phyloP scores from a whole-genome alignment of 2,797 vertebrate genomes.

The Discoglossus pictus region DNA sequence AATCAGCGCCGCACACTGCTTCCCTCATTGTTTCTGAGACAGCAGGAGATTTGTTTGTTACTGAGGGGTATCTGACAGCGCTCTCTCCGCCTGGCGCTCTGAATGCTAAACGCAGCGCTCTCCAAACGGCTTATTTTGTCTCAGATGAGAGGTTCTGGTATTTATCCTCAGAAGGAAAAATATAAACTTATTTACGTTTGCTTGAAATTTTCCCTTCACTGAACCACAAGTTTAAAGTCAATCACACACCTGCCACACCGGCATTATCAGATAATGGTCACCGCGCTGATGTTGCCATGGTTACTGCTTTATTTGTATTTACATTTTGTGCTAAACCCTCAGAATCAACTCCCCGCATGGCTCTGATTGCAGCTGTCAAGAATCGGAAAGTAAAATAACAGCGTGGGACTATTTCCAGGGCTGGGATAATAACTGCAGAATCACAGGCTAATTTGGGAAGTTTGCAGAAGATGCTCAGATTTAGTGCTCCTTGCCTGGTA shows the following conservation, averaged over 20 bases:
- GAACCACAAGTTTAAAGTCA: slow-evolving; percentile 6
- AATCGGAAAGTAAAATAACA: background rate
- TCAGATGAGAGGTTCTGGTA: slow-evolving; percentile 1
- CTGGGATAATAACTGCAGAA: slow-evolving; percentile 1
- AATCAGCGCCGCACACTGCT: background rate
- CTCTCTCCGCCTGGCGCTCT: background rate
- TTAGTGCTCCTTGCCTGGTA: no score
- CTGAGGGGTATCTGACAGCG: background rate
- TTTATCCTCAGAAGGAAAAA: slow-evolving; percentile 2
- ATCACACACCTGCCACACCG: slow-evolving; percentile 5
- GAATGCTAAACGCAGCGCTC: background rate
- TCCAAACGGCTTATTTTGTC: background rate
- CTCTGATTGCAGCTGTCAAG: slow-evolving; percentile 15
- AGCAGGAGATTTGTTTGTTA: slow-evolving; percentile 7
- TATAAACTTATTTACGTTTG: background rate
- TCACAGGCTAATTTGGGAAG: no score
- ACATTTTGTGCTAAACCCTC: slow-evolving; percentile 1
- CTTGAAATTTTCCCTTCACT: background rate
- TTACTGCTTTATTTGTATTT: slow-evolving; percentile 28
- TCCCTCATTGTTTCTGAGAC: slow-evolving; percentile 20
- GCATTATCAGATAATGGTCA: slow-evolving; percentile 19
- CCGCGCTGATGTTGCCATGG: slow-evolving; percentile 6
- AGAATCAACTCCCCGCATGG: background rate
- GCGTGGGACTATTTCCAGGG: background rate
- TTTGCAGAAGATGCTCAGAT: no score